Base-by-base conservation (phyloP, 2,888 invertebrate species). In the Syritta pipiens region DNA sequence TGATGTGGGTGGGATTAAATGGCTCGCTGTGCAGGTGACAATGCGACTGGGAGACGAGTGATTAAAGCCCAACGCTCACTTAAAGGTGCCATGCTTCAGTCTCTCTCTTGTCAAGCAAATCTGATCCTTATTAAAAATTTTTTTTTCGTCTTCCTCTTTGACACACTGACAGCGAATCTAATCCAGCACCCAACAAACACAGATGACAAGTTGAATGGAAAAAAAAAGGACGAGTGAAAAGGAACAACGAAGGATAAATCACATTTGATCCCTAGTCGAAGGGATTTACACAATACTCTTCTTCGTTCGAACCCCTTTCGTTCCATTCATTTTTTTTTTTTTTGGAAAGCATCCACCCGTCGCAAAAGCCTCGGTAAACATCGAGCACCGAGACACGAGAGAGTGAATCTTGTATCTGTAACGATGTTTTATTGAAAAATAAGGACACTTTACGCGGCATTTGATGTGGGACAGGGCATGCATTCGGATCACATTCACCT, bases 361-460 rank as follows among this genome's bases (percentile, higher is more conserved):
- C 32, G 51, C 37, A 71, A 67, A 65, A 72, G 60, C 55, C 62
- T 74, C 48, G 30, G 57, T 68, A 62, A 79, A 67, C 60, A 67
- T 57, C 67, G 55, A 60, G 55, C 74, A 62, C 60, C 60, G 55
- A 57, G 30, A 46, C 46, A n/a, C n/a, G n/a, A n/a, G 32, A 48
- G 53, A 60, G 71, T 77, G 48, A 72, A 77, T 77, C 72, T 72
- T 72, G 53, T 59, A 65, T 59, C 59, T 65, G 53, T 65, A 59
- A 77, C 71, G 60, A 77, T 65, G 77, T 60, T 72, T 77, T 77
- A 77, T 77, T 77, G 77, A 72, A 77, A 77, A 77, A 77, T 77
- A 77, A 77, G 65, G 77, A 72, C 60, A 60, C 53, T 72, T 72
- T 67, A 72, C 72, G 71, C 62, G 55, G 53, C 53, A 32, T 69